Base-by-base conservation (phyloP, 2,888 invertebrate species). In the Temnothorax ravouxi region DNA sequence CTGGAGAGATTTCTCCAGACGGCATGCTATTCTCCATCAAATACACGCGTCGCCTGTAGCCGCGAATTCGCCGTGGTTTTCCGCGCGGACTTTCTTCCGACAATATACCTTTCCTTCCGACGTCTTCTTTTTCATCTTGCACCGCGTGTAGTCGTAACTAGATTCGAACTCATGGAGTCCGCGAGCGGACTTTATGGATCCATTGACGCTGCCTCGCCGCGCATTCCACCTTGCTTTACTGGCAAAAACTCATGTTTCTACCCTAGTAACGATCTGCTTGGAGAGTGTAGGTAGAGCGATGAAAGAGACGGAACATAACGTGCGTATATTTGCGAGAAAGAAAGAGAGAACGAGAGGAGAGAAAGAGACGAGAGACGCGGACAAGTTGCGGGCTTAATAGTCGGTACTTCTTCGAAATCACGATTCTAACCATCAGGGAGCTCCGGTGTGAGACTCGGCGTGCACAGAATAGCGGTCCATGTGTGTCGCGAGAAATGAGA, bases 181-280 rank as follows among this genome's bases (percentile, higher is more conserved):
- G 67, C 61, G 61, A 74, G 50, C 56, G 54, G 72, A 77, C 72
- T 86, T 86, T 86, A 85, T 79, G 83, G 75, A 74, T 69, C 64
- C 79, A 77, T 83, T 83, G 79, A 79, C 69, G 82, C 18, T 67
- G 64, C 76, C 29, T 34, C 50, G 64, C 38, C 44, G 29, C 38
- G 67, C 74, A 81, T 81, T 84, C 81, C 67, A 59, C 54, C 72
- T 82, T 13, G 71, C 61, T 84, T 84, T 81, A 74, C 50, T 64
- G 44, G 69, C 56, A 84, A 84, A 80, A 84, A 62, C 56, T 83
- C 61, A 18, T 56, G 34, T 79, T 83, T 79, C 59, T 52, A 38
- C 34, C 21, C n/a, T 47, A 62, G 54, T 71, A 84, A 84, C 61
- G 62, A 83, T 50, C 54, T 13, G 59, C 61, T 44, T 21, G 41